Percentiles rank a stretch among this genome's conserved stretches.
phyloP scores from a whole-genome alignment of 1,140 invertebrate genomes.

The Calliphora vicina region DNA sequence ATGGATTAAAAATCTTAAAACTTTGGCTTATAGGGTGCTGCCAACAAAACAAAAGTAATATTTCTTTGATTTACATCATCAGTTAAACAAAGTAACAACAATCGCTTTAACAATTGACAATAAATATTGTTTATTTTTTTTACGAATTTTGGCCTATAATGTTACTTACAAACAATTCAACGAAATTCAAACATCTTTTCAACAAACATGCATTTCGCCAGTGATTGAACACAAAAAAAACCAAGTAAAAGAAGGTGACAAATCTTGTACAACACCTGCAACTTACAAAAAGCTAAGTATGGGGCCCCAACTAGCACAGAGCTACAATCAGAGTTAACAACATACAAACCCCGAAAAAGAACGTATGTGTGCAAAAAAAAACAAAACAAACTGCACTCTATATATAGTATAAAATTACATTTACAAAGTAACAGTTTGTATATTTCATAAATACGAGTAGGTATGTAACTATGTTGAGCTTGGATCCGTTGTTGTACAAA shows the following conservation, averaged over 20 bases:
- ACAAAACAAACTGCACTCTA: not conserved
- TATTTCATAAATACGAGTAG: not conserved
- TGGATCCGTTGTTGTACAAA: not conserved
- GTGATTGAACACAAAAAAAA: not conserved
- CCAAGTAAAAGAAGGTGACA: constrained; percentile 19
- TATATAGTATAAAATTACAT: not conserved
- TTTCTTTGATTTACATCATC: not conserved
- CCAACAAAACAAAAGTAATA: no score
- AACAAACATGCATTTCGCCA: no score
- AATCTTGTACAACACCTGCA: constrained; percentile 35
- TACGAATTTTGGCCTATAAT: not conserved
- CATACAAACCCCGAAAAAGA: not conserved
- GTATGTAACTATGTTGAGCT: not conserved
- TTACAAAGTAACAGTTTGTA: not conserved
- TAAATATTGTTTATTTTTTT: not conserved
- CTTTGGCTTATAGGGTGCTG: no score
- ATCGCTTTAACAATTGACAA: not conserved
- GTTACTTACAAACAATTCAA: not conserved
- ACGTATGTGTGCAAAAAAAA: not conserved
- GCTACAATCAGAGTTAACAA: not conserved
- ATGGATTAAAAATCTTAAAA: no score
- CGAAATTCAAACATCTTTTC: not conserved
- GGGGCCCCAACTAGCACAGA: not conserved
- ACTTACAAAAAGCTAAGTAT: not conserved
- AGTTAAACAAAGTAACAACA: not conserved